Base-by-base conservation (phyloP, 1,140 invertebrate genomes). In the Pararge aegeria region DNA sequence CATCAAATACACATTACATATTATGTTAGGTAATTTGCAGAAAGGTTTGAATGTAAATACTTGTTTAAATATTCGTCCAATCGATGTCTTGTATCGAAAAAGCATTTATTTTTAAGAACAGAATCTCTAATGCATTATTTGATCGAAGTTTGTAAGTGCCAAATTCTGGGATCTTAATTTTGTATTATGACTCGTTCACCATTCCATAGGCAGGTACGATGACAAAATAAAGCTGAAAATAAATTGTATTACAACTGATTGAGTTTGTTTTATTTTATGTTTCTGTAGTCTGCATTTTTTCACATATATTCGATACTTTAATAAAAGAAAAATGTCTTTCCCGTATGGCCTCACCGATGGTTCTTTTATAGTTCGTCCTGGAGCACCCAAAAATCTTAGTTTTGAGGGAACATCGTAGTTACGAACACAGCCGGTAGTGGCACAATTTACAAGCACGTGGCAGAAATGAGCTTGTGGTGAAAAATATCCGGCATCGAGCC, bases 191-290 rank as follows among this genome's bases (percentile, higher is more conserved):
- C 60, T 68, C 64, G 73, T 72, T 76, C 78, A 80, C 66, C 81
- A 88, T 88, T 88, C 85, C 85, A 80, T 82, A 80, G 69, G 78
- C 68, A 68, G 68, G 71, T 70, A 76, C 73, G 68, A 75, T 75
- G 69, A 63, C n/a, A 55, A 68, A 70, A 69, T 66, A 83, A 67
- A 75, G 71, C 59, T 77, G 61, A 81, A 67, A 78, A 78, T 62
- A 62, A 55, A 82, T 80, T 77, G 7, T 24, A n/a, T 87, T 83
- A 85, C 74, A 83, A 87, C 85, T 88, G 83, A 88, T 70, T 66
- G 15, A 60, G 42, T 70, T 69, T 63, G 70, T 82, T 84, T 75
- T 62, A 71, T 70, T 73, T 64, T 34, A 34, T 12, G n/a, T 7
- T 27, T n/a, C n/a, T n/a, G n/a, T n/a, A n/a, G n/a, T n/a, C n/a